A percentile compares a stretch with the other conserved stretches of the same genome.
phyloP scores from a whole-genome alignment of 1,140 invertebrate species.

The Caenorhabditis tropicalis region DNA sequence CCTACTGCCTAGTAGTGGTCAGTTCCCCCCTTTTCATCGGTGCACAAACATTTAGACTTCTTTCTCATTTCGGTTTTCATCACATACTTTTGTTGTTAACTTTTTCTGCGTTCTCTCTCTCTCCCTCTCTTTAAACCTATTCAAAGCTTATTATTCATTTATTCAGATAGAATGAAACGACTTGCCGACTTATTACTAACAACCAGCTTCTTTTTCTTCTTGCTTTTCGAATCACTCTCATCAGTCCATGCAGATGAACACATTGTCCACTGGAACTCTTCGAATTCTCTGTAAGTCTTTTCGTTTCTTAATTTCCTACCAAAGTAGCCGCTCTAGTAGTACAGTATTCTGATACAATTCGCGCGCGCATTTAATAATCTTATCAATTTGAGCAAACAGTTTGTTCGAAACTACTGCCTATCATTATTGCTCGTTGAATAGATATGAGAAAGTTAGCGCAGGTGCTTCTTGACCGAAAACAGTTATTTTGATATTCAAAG shows the following conservation, averaged over 20 bases:
- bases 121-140: background rate
- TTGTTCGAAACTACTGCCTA: background rate
- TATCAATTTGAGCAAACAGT: slow-evolving; percentile 35
- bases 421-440: background rate
- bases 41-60: slow-evolving; percentile 39
- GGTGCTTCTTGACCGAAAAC: background rate
- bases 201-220: background rate
- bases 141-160: background rate
- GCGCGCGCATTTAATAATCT: slow-evolving; percentile 4
- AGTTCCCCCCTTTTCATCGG: slow-evolving; percentile 5
- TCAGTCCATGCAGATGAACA: background rate
- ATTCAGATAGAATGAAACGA: background rate
- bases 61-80: slow-evolving; percentile 18
- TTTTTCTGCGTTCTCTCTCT: background rate
- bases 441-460: background rate
- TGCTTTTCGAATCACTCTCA: background rate
- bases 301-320: background rate
- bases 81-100: background rate
- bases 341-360: background rate
- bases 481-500: background rate
- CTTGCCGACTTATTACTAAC: background rate
- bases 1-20: slow-evolving; percentile 39
- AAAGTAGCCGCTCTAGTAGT: too few relatives aligned
- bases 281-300: background rate
- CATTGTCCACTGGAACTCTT: background rate